Evolutionary conservation across 2,113 vertebrate species (phyloP).

Genomic region (Pica pica): DNA sequence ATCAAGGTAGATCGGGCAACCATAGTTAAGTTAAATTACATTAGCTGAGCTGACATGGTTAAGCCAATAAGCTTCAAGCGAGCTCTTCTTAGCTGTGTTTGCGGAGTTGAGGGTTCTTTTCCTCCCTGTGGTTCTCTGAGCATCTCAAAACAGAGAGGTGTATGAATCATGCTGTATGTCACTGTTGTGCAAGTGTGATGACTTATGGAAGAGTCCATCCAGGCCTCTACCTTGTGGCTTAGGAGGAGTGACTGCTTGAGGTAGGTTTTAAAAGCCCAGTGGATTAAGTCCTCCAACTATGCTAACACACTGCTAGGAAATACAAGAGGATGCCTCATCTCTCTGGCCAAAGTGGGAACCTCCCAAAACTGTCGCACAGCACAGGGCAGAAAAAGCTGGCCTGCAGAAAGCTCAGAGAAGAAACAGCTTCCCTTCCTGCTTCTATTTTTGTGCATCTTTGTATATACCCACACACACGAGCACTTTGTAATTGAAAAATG

Average conservation of each 20-base stretch:
- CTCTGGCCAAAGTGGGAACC: neutral
- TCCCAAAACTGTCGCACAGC: neutral
- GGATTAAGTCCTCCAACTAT: neutral
- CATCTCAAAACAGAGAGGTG: neutral
- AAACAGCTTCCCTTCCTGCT: neutral
- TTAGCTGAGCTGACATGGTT: neutral
- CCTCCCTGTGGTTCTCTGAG: neutral
- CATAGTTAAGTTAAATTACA: neutral
- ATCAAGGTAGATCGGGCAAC: conserved; percentile 73
- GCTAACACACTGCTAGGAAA: neutral
- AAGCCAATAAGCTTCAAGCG: neutral
- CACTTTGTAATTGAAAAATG: neutral
- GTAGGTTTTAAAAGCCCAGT: neutral
- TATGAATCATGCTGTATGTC: neutral
- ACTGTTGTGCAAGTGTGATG: neutral
- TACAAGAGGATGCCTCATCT: neutral
- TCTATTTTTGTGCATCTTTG: neutral
- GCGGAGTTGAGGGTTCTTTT: neutral
- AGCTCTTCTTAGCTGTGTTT: neutral
- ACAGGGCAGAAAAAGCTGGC: neutral
- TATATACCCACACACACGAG: too few species aligned
- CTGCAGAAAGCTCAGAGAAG: neutral
- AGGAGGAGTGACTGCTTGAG: neutral
- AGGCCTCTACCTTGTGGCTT: neutral
- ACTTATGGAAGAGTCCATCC: neutral